Conservation (phyloP, 2,797 vertebrate genomes). For the Chelonia mydas region DNA sequence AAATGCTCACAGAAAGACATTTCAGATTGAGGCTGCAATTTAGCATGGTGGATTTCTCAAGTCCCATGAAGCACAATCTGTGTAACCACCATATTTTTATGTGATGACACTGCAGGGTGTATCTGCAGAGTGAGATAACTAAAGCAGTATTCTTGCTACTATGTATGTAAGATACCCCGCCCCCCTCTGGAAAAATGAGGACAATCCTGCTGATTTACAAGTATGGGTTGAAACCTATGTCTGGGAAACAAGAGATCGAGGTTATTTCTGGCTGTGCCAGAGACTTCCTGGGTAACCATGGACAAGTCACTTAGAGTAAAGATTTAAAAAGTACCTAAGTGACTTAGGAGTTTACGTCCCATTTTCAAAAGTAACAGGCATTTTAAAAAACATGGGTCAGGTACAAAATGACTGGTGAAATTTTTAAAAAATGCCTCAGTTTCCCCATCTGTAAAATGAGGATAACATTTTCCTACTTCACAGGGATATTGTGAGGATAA, state of each 20-base stretch:
- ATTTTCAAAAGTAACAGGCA: neutral
- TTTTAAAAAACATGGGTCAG: too few species aligned
- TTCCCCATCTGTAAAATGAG: neutral
- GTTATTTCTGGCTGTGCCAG: neutral
- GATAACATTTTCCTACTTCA: neutral
- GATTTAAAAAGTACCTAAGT: neutral
- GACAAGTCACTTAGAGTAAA: neutral
- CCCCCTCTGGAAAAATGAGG: neutral
- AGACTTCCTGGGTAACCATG: neutral
- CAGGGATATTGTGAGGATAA: neutral
- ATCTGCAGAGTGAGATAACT: fast-evolving
- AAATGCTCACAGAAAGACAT: neutral
- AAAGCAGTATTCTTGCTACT: neutral
- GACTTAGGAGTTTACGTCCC: fast-evolving
- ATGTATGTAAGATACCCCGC: neutral
- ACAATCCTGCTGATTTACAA: fast-evolving
- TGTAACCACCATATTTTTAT: neutral
- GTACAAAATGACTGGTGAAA: too few species aligned
- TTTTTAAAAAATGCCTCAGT: neutral
- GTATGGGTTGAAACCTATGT: fast-evolving
- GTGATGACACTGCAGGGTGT: neutral
- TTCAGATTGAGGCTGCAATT: neutral
- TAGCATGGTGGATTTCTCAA: neutral
- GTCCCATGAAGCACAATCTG: neutral
- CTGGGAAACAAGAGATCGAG: neutral